Conservation (phyloP, 2,113 vertebrate genomes). For the Lepus europaeus region DNA sequence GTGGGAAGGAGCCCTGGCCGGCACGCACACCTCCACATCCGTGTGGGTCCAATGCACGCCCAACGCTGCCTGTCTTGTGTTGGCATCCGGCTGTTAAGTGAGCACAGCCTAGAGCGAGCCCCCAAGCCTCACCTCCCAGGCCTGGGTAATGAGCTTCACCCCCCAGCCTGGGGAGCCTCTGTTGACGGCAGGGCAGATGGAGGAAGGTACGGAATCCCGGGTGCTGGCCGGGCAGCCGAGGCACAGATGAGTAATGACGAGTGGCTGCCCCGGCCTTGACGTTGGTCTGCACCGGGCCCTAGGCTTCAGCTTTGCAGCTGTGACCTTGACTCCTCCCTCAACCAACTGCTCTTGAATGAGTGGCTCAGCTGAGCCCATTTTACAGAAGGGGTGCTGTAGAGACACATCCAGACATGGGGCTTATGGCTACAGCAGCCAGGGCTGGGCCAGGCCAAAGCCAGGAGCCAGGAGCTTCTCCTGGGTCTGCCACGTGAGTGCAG, state of each 20-base stretch:
- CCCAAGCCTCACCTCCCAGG: not conserved
- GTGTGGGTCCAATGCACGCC: not conserved
- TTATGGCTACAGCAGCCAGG: not conserved
- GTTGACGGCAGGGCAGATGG: rapidly evolving
- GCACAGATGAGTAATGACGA: rapidly evolving
- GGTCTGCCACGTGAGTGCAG: too few relatives aligned
- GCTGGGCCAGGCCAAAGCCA: too few relatives aligned
- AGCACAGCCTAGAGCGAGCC: not conserved
- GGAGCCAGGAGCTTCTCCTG: too few relatives aligned
- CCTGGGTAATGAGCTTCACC: not conserved
- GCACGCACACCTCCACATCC: not conserved
- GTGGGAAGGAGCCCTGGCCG: not conserved
- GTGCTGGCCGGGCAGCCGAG: rapidly evolving
- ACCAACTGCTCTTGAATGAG: not conserved
- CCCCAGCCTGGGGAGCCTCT: not conserved
- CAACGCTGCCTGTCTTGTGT: not conserved
- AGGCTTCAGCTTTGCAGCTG: too few relatives aligned
- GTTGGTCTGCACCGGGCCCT: too few relatives aligned
- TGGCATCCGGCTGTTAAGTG: not conserved
- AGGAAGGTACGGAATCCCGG: not conserved
- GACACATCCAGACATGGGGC: not conserved
- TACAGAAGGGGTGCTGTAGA: not conserved
- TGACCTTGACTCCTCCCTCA: too few relatives aligned
- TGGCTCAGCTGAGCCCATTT: not conserved
- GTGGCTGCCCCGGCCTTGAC: too few relatives aligned